Evolutionary conservation across 2,113 vertebrate species (phyloP).

Genomic region (Rattus norvegicus): DNA sequence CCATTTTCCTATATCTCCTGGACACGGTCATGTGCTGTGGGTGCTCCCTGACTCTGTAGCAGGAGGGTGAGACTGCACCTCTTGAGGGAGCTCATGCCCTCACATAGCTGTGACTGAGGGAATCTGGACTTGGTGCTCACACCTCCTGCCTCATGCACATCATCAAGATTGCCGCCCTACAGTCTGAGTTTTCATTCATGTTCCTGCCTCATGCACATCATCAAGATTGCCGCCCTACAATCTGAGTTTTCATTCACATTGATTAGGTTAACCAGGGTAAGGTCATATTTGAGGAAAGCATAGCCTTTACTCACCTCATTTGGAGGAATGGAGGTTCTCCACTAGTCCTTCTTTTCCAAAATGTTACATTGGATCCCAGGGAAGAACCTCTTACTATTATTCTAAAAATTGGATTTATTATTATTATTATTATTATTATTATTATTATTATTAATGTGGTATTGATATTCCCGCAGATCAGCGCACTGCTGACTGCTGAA

Average conservation of each 20-base stretch:
- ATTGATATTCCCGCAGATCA: not conserved
- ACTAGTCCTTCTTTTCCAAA: not conserved
- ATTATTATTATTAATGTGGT: too few relatives aligned
- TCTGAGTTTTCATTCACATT: not conserved
- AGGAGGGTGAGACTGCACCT: accelerated
- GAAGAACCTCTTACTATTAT: not conserved
- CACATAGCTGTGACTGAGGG: not conserved
- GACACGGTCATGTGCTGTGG: accelerated
- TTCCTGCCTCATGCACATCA: too few relatives aligned
- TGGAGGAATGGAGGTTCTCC: not conserved
- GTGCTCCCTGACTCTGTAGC: accelerated
- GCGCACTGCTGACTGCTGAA: not conserved
- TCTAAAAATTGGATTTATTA: not conserved
- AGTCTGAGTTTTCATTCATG: not conserved
- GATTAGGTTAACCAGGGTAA: not conserved
- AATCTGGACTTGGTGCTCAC: accelerated
- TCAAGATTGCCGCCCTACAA: too few relatives aligned
- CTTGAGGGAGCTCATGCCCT: not conserved
- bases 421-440: too few relatives aligned
- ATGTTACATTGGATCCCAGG: not conserved
- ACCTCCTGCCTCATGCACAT: too few relatives aligned
- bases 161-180: too few relatives aligned
- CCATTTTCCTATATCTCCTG: not conserved
- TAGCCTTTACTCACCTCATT: not conserved
- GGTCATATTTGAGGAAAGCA: not conserved